Conservation (phyloP, 2,888 invertebrate species). For the Caenorhabditis sp. region DNA sequence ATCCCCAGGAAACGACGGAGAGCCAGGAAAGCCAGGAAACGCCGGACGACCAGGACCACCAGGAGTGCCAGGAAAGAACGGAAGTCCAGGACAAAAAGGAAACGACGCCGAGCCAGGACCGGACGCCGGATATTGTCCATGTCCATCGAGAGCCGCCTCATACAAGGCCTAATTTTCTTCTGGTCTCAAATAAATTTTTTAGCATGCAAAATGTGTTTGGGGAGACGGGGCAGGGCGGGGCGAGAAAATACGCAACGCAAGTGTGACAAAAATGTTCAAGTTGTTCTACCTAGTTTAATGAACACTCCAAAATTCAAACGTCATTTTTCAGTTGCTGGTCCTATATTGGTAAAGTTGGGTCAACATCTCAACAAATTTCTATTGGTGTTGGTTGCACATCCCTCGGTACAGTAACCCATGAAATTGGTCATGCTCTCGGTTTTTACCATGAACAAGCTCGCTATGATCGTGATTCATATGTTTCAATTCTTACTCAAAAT, state of each 20-base stretch:
- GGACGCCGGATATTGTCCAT: constrained; percentile 55
- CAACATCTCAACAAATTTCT: constrained; percentile 56
- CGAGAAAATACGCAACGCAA: too few relatives aligned
- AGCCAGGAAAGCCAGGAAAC: constrained; percentile 49
- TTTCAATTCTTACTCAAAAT: constrained; percentile 56
- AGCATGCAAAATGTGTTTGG: background rate
- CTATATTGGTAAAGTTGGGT: constrained; percentile 58
- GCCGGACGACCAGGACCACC: constrained; percentile 51
- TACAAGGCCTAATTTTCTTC: constrained; percentile 7
- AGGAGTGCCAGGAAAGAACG: constrained; percentile 54
- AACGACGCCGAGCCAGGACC: constrained; percentile 53
- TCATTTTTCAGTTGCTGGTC: constrained; percentile 67
- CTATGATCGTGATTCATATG: constrained; percentile 64
- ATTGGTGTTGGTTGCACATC: constrained; percentile 67
- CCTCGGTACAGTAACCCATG: constrained; percentile 66
- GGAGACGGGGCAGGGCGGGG: background rate
- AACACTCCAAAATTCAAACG: too few relatives aligned
- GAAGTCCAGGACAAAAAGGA: constrained; percentile 48
- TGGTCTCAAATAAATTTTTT: background rate
- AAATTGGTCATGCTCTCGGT: constrained; percentile 69
- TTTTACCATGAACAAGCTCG: constrained; percentile 69
- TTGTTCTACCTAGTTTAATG: too few relatives aligned
- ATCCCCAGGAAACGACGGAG: constrained; percentile 49
- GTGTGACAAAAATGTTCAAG: too few relatives aligned
- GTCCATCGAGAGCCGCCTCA: constrained; percentile 10